These are phyloP conservation scores for Bovichtus variegatus DNA, from an alignment of 2,797 vertebrate genomes.

Conservation along the genomic window DNA sequence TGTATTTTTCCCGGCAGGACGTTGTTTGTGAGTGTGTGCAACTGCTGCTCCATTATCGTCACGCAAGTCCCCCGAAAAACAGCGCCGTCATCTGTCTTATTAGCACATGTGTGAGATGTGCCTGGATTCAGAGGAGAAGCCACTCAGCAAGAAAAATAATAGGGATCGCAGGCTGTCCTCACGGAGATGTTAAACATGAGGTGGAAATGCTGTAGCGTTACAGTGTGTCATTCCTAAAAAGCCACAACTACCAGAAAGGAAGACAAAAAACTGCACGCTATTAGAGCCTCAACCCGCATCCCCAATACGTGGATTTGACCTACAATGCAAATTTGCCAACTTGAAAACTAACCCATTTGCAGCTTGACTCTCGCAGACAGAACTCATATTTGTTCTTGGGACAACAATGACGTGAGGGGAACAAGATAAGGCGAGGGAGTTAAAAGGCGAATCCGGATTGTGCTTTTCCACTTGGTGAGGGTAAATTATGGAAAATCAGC, in stretches of 20 bases:
- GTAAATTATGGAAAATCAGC: conserved; percentile 86
- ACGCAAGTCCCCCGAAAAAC: conserved; percentile 24
- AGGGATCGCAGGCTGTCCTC: conserved; percentile 48
- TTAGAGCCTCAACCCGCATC: conserved; percentile 42
- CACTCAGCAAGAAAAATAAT: conserved; percentile 66
- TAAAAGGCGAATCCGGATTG: conserved; percentile 82
- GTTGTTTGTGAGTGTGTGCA: conserved; percentile 61
- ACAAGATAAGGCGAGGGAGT: conserved; percentile 81
- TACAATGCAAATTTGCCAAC: conserved; percentile 58
- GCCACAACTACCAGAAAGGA: neutral
- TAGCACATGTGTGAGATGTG: conserved; percentile 54
- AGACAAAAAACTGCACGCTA: conserved; percentile 7
- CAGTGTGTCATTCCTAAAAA: conserved; percentile 46
- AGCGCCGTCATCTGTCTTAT: conserved; percentile 62
- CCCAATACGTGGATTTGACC: conserved; percentile 40
- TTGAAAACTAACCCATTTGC: conserved; percentile 60
- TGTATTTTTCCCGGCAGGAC: conserved; percentile 37
- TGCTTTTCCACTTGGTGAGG: conserved; percentile 82
- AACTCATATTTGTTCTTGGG: conserved; percentile 71
- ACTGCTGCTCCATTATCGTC: conserved; percentile 57
- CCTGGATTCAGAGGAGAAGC: conserved; percentile 46
- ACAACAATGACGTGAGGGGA: conserved; percentile 72
- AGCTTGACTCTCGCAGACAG: conserved; percentile 49
- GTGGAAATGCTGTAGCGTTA: conserved; percentile 46
- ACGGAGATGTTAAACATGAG: conserved; percentile 42